Conservation (phyloP, 2,888 invertebrate species). For the Drosophila multiciliata region DNA sequence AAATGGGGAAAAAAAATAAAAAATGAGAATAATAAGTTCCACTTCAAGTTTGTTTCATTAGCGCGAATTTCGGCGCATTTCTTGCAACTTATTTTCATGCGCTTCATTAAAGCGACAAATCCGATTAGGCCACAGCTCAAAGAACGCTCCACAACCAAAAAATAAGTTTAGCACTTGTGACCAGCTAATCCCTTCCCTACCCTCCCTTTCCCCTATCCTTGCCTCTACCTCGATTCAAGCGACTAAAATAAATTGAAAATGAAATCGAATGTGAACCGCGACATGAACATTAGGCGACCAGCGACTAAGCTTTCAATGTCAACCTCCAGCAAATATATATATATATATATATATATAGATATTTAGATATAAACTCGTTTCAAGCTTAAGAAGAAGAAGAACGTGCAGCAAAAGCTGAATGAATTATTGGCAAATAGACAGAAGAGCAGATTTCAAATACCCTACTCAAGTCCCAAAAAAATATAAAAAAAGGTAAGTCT, state of each 20-base stretch:
- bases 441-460: constrained; percentile 27
- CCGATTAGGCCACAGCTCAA: constrained; percentile 63
- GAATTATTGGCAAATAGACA: constrained; percentile 62
- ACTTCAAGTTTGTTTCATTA: constrained; percentile 69
- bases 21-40: constrained; percentile 23
- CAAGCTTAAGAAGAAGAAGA: constrained; percentile 7
- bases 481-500: constrained; percentile 2
- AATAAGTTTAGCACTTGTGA: constrained; percentile 6
- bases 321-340: constrained; percentile 36
- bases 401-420: constrained; percentile 14
- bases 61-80: constrained; percentile 75
- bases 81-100: constrained; percentile 70
- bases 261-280: constrained; percentile 79
- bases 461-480: constrained; percentile 43
- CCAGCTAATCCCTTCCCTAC: neutral
- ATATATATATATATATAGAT: neutral
- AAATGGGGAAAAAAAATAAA: neutral
- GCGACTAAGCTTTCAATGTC: constrained; percentile 80
- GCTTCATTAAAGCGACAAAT: constrained; percentile 80
- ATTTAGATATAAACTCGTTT: constrained; percentile 33
- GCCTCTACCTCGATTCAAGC: neutral
- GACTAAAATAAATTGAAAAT: constrained; percentile 72
- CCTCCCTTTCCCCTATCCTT: neutral
- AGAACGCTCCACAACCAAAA: neutral
- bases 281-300: constrained; percentile 80